Evolutionary conservation across 2,113 vertebrate species (phyloP).

Genomic region (Polypterus senegalus): DNA sequence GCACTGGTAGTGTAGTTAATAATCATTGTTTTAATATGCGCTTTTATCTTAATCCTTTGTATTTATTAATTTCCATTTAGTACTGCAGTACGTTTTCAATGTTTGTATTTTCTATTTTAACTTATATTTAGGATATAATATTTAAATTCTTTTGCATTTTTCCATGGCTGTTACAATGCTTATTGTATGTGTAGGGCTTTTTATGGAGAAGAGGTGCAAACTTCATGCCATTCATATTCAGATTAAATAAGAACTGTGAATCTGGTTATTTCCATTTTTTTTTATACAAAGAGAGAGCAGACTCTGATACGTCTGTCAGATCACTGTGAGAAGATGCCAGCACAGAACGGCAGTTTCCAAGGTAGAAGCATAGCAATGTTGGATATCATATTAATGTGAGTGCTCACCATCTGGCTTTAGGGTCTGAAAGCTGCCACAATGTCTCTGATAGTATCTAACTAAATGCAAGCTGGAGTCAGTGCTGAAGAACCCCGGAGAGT

Average conservation of each 20-base stretch:
- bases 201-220: neutral
- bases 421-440: conserved; percentile 41
- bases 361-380: conserved; percentile 46
- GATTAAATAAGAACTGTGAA: conserved; percentile 42
- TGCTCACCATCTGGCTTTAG: conserved; percentile 48
- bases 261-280: conserved; percentile 44
- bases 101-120: too few species aligned
- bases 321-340: conserved; percentile 48
- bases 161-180: conserved; percentile 5
- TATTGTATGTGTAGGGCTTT: neutral
- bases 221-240: conserved; percentile 39
- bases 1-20: too few species aligned
- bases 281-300: conserved; percentile 24
- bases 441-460: conserved; percentile 40
- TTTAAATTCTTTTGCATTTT: neutral
- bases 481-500: conserved; percentile 35
- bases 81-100: too few species aligned
- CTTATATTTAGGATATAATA: too few species aligned
- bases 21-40: too few species aligned
- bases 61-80: too few species aligned
- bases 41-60: too few species aligned
- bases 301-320: conserved; percentile 31
- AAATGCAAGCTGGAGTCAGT: conserved; percentile 42
- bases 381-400: conserved; percentile 40
- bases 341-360: conserved; percentile 55